Conservation (phyloP, 2,113 vertebrate species). For the Brachypteracias leptosomus region DNA sequence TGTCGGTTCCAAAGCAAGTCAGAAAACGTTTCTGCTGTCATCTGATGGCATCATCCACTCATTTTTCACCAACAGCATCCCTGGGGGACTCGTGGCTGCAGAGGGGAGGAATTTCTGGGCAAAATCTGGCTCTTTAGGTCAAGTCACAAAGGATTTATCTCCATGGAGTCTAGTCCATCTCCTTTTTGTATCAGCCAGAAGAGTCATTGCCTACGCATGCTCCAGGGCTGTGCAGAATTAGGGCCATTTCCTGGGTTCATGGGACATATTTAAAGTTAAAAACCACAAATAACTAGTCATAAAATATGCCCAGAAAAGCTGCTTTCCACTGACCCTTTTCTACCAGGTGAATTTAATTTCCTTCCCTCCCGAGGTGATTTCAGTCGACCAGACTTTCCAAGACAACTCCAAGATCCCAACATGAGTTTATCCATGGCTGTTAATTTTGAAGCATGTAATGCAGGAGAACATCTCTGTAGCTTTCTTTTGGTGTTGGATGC, state of each 20-base stretch:
- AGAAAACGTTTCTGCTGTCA: not conserved
- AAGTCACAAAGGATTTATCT: not conserved
- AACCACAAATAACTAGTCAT: not conserved
- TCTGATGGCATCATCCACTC: not conserved
- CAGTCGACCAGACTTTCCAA: not conserved
- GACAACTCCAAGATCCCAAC: not conserved
- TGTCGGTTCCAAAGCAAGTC: not conserved
- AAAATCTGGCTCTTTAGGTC: not conserved
- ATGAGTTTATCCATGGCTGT: not conserved
- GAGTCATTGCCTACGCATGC: not conserved
- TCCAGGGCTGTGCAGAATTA: not conserved
- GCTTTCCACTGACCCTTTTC: not conserved
- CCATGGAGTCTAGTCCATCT: not conserved
- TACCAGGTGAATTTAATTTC: not conserved
- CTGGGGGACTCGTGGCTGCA: not conserved
- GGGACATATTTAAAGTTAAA: not conserved
- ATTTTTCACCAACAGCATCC: not conserved
- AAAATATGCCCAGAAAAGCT: not conserved
- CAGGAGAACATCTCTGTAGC: not conserved
- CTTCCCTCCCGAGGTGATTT: slow-evolving; percentile 27
- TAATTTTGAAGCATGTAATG: not conserved
- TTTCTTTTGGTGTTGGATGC: slow-evolving; percentile 1
- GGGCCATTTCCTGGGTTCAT: not conserved
- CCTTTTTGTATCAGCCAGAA: not conserved
- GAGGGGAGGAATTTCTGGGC: not conserved